Base-by-base conservation (phyloP, 2,888 invertebrate species). In the Amblyjoppa proteus region DNA sequence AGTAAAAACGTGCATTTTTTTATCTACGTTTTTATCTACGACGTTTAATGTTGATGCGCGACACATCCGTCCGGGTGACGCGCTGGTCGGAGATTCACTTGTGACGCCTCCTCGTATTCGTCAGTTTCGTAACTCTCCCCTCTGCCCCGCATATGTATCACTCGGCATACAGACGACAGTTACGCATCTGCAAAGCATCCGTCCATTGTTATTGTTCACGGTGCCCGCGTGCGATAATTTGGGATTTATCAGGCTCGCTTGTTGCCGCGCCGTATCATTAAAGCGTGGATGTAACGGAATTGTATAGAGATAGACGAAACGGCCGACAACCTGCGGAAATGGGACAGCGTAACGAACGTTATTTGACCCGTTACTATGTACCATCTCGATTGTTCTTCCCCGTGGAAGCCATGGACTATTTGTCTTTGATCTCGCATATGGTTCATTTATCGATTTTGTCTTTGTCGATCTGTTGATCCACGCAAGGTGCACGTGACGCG, bases 91-190 rank as follows among this genome's bases (percentile, higher is more conserved):
- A 56, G 49, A 20, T 64, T 45, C 51, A 45, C 51, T 53, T 28
- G 31, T 71, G 70, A 82, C 51, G 70, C 45, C 16, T 49, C 16
- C 16, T 66, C 53, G 64, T n/a, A 16, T 16, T 68, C 49, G 38
- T 53, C 38, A 38, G 45, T 34, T 66, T 20, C 45, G 31, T 41
- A 61, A 20, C 61, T 5, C 11, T 49, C 13, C 20, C 58, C 49
- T 25, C 38, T 25, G 28, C 56, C 3, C 38, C 13, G 11, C 3
- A 5, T 28, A 7, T 7, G 28, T 64, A 4, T 31, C n/a, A 34
- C 16, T 31, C 28, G 13, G 56, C 25, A 34, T 7, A 34, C 16
- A 11, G 34, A 7, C 34, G 31, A 56, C 64, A 2, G 16, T 64
- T 25, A 34, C 64, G 13, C 64, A 64, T 64, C 34, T 28, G 11